Base-by-base conservation (phyloP, 2,888 invertebrate genomes). In the Elmis aenea region DNA sequence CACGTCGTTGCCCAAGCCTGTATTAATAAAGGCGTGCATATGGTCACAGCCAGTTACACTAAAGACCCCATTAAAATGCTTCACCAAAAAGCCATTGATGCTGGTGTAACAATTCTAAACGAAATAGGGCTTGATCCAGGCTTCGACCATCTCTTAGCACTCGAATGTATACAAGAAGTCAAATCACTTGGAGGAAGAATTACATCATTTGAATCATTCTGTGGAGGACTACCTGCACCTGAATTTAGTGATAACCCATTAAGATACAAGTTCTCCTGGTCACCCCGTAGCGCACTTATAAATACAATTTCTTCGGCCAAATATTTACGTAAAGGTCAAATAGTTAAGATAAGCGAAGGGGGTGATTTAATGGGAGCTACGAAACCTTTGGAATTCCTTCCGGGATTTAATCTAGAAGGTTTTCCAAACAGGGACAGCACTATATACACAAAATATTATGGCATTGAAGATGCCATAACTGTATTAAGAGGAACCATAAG, bases 51-150 rank as follows among this genome's bases (percentile, higher is more conserved):
- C 0, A 95, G 94, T 42, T 99, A 99, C 58, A 80, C 91, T 35
- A 85, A 86, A 6, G 85, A 90, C 1, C 83, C 86, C 56, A 85
- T 99, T 53, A 79, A 76, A 54, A 78, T 78, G 1, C 68, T 95
- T 5, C 83, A 95, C 55, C 72, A 85, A 22, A 75, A 74, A 34
- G 97, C 97, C 0, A 75, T 79, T 28, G 81, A 85, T 16, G 91
- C 92, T 1, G 94, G 91, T 1, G 75, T 99, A 0, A 96, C 96
- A 0, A 77, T 99, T 23, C 72, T 99, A 46, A 99, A 97, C 61
- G 99, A 99, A 71, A 85, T 95, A 0, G 99, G 99, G 0, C 73
- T 99, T 15, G 99, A 99, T 64, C 99, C 99, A 0, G 99, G 97
- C n/a, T 61, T 68, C 11, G 68, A 68, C 30, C 99, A 99, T 67